Percentiles rank a stretch among this genome's conserved stretches.
Conservation (phyloP, 92 coral and sea anemone genomes). For the Umimayanthus chanpuru region DNA sequence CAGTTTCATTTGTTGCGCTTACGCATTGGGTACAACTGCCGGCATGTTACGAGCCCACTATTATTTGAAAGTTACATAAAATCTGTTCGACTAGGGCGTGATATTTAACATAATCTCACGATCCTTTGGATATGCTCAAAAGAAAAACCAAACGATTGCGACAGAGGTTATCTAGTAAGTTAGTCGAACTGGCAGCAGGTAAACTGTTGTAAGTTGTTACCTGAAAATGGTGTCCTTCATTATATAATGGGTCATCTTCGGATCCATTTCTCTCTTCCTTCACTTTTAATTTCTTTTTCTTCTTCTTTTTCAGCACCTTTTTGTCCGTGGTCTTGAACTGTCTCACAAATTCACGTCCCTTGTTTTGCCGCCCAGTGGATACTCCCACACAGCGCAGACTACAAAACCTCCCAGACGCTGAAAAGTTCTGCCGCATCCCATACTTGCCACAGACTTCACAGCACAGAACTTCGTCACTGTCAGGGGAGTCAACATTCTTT, state of each 20-base stretch:
- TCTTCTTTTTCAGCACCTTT: constrained; percentile 74
- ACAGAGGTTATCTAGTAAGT: no score
- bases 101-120: no score
- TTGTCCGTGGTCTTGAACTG: constrained; percentile 77
- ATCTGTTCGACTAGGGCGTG: no score
- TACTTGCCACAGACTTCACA: constrained; percentile 88
- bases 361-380: constrained; percentile 81
- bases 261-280: not conserved
- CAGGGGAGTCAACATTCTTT: constrained; percentile 48
- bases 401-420: constrained; percentile 84
- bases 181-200: no score
- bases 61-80: no score
- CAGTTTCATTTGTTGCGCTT: no score
- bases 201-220: not conserved
- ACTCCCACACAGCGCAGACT: constrained; percentile 84
- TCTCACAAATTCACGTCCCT: constrained; percentile 72
- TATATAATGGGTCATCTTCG: constrained; percentile 21
- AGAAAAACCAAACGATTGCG: no score
- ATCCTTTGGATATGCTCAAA: no score
- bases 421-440: constrained; percentile 74
- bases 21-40: no score
- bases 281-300: constrained; percentile 62
- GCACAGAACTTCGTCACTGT: constrained; percentile 63
- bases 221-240: not conserved
- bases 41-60: no score